Evolutionary conservation across 2,888 invertebrate species (phyloP).

Genomic region (Trichopoda pennipes): DNA sequence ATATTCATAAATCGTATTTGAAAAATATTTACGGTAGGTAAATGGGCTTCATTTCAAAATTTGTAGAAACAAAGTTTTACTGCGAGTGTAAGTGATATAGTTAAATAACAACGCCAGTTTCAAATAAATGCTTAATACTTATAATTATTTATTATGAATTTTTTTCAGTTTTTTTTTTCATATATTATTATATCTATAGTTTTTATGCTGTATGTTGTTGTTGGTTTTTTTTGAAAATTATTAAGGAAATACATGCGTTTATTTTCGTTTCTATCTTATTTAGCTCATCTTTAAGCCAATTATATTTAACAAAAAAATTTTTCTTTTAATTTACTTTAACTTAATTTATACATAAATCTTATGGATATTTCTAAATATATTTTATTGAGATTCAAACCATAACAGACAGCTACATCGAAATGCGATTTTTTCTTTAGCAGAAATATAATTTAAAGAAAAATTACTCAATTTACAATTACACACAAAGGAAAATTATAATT

Average conservation of each 20-base stretch:
- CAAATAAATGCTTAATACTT: conserved; percentile 50
- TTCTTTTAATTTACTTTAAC: neutral
- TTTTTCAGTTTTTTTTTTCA: conserved; percentile 39
- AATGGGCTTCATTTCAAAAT: too few relatives aligned
- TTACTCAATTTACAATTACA: conserved; percentile 44
- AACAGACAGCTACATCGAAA: conserved; percentile 2
- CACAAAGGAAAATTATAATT: conserved; percentile 33
- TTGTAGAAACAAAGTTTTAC: too few relatives aligned
- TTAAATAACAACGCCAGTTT: conserved; percentile 25
- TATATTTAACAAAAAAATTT: neutral
- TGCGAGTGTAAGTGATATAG: too few relatives aligned
- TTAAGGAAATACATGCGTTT: too few relatives aligned
- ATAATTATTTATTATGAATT: conserved; percentile 31
- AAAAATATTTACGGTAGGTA: too few relatives aligned
- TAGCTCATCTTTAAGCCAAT: neutral
- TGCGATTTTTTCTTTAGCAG: neutral
- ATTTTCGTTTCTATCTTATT: neutral
- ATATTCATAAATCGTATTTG: too few relatives aligned
- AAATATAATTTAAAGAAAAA: conserved; percentile 24
- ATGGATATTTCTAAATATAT: conserved; percentile 15
- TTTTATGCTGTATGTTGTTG: neutral
- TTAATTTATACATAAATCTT: neutral
- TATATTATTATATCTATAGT: neutral
- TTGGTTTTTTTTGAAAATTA: too few relatives aligned
- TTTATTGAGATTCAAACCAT: neutral